Evolutionary conservation across 2,888 invertebrate genomes (phyloP), one percentile per base, ranked within the genome.

Genomic region (Horisme vitalbata): DNA sequence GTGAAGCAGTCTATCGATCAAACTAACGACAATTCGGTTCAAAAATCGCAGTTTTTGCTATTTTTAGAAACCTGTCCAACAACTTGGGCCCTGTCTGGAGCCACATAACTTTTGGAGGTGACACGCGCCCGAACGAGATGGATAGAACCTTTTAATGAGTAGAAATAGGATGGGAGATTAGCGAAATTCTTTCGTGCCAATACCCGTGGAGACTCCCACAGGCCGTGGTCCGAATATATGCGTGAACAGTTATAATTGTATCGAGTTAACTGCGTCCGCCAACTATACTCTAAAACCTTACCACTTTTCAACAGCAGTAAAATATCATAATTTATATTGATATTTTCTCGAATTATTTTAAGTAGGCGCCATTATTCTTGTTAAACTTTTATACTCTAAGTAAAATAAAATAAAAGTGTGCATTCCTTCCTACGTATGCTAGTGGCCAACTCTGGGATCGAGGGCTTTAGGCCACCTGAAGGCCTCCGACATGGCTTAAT

Each of bases 1-100:
- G 1, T 31, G 31, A 31, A 33, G 23, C 36, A 14, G 23, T 30
- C 43, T 12, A 44, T 49, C 27, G 35, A 44, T 49, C 49, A 49
- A 44, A 27, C 34, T 11, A 43, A 34, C 47, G 37, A 43, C 38
- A 46, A 43, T 46, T 37, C 20, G 21, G 33, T 73, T 70, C 64
- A 75, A 83, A 84, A 80, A 76, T 74, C 67, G 63, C 65, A 52
- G 69, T 66, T 79, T 79, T 71, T 71, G 72, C 83, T 88, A 88
- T 83, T 84, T 86, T 86, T 85, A 86, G 84, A 87, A 85, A 88
- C 88, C 80, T 66, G 87, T 83, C 72, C 62, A 70, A 78, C 85
- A 65, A 83, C 79, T 82, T 71, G 68, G 73, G 72, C 68, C 75
- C 74, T 70, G 84, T 83, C 83, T 85, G 84, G 83, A 78, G 57